Evolutionary conservation across 2,113 vertebrate genomes (phyloP).

Genomic region (Hippoglossus stenolepis): DNA sequence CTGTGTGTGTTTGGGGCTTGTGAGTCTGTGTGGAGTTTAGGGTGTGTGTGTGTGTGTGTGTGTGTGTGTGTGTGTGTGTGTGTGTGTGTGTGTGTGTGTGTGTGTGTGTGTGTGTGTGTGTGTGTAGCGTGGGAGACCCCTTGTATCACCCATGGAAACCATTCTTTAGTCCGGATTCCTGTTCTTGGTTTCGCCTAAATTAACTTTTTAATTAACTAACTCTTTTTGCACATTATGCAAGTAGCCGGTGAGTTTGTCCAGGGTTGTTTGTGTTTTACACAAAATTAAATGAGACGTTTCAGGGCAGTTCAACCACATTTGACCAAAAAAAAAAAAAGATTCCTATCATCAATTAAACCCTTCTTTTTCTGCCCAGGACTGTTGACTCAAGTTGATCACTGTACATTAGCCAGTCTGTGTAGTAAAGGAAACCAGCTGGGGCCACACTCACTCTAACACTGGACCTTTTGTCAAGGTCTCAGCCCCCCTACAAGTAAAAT

Average conservation of each 20-base stretch:
- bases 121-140: background rate
- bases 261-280: conserved; percentile 55
- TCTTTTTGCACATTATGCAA: conserved; percentile 13
- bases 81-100: background rate
- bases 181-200: conserved; percentile 39
- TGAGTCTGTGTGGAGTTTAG: background rate
- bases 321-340: conserved; percentile 35
- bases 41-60: background rate
- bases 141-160: conserved; percentile 14
- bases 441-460: conserved; percentile 75
- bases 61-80: conserved; percentile 4
- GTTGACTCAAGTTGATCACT: conserved; percentile 83
- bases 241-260: conserved; percentile 31
- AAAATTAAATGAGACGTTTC: conserved; percentile 62
- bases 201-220: conserved; percentile 44
- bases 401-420: conserved; percentile 75
- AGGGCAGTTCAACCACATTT: conserved; percentile 69
- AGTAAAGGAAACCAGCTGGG: conserved; percentile 83
- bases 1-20: conserved; percentile 16
- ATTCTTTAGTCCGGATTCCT: conserved; percentile 22
- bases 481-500: conserved; percentile 67
- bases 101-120: conserved; percentile 12
- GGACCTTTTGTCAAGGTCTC: conserved; percentile 79
- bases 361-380: conserved; percentile 68
- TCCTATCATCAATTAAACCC: conserved; percentile 77